These are phyloP conservation scores for Trogon surrucura DNA, from an alignment of 2,113 vertebrate species.

Conservation along the genomic window DNA sequence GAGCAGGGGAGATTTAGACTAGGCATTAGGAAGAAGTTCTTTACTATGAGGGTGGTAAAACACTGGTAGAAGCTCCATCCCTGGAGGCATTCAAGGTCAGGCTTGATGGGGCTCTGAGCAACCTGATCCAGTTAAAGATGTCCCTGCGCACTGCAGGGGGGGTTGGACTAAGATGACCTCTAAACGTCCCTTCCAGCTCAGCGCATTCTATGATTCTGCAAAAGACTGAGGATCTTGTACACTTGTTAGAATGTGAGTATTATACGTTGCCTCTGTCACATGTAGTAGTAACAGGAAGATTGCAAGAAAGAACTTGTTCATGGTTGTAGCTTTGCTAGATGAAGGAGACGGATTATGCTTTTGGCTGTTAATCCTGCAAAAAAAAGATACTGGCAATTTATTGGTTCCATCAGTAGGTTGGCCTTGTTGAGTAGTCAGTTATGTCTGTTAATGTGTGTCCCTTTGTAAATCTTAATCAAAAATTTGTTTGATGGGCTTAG, in stretches of 20 bases:
- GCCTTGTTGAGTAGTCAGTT: neutral
- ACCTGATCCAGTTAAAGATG: too few relatives aligned
- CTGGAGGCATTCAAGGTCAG: too few relatives aligned
- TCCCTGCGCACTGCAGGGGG: too few relatives aligned
- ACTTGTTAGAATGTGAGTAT: accelerated
- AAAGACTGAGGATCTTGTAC: neutral
- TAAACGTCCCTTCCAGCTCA: too few relatives aligned
- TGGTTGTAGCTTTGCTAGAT: neutral
- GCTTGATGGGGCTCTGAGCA: too few relatives aligned
- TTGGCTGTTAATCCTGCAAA: neutral
- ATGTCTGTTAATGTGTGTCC: neutral
- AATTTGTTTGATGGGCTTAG: neutral
- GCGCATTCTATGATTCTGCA: neutral
- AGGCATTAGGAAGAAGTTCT: too few relatives aligned
- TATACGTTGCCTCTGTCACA: neutral
- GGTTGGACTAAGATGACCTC: too few relatives aligned
- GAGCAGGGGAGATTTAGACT: too few relatives aligned
- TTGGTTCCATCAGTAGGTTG: neutral
- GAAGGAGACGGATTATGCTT: neutral
- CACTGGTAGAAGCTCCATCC: too few relatives aligned
- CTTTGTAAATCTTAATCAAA: neutral
- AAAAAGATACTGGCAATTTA: neutral
- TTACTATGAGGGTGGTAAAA: too few relatives aligned
- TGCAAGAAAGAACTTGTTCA: neutral
- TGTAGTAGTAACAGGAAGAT: neutral